Base-by-base conservation (phyloP, 1,140 invertebrate genomes). In the Lasioglossum albipes region DNA sequence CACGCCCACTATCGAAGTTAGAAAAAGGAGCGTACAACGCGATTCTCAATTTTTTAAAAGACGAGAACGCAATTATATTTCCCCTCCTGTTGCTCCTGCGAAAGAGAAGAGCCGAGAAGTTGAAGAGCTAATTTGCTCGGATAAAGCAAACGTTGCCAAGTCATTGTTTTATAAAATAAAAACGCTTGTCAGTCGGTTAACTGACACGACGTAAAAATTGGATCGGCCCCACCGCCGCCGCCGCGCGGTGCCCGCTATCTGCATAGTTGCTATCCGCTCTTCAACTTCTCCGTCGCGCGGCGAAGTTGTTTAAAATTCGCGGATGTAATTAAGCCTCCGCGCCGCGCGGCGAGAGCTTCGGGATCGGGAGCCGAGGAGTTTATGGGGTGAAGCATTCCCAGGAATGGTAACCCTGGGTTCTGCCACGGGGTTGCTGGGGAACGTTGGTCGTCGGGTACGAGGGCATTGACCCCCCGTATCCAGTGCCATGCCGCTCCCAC, bases 401-500 rank as follows among this genome's bases (percentile, higher is more conserved):
- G 76, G 61, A 80, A 31, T 59, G 78, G 84, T 74, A 27, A 27
- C 27, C 10, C 64, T 45, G 59, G 31, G 42, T 52, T n/a, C 42
- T 66, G 42, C 10, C 41, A 84, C 62, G 49, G 89, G 90, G 89
- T 90, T 87, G 89, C 81, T 82, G 79, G 83, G 83, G 83, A 89
- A 90, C 87, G 84, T 86, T 89, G 83, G 84, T 86, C 78, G 83
- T 81, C 79, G 81, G 73, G 83, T 75, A 84, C 78, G 75, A 75
- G 89, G 88, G 77, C 88, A 75, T 89, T 91, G 90, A 91, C 87
- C 89, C 84, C 79, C 84, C 79, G 20, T 36, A 36, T n/a, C 57
- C 61, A 52, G 70, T 75, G 67, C 81, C 67, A 68, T 81, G 86
- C 81, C 89, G 86, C 88, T 90, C 88, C 90, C 88, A 90, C 89